A percentile compares a stretch with the other conserved stretches of the same genome.
phyloP scores from a whole-genome alignment of 2,888 invertebrate species.

The Petrophora chlorosata region DNA sequence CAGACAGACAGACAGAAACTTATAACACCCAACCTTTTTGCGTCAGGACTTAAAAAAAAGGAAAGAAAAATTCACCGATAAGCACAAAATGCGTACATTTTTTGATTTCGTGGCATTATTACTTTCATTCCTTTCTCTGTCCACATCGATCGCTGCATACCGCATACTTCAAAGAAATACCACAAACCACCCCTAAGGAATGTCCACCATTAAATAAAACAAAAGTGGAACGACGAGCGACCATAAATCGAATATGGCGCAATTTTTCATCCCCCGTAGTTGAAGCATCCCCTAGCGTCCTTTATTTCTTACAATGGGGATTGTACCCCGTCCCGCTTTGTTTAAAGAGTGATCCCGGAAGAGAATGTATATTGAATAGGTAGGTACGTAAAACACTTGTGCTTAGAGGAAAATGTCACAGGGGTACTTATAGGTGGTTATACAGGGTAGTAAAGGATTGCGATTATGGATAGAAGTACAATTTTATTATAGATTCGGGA shows the following conservation, averaged over 20 bases:
- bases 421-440: background rate
- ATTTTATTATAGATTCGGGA: no score
- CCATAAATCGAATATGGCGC: conserved; percentile 32
- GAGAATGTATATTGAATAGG: conserved; percentile 6
- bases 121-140: background rate
- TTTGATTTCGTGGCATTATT: background rate
- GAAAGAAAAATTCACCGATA: no score
- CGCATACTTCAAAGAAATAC: conserved; percentile 5
- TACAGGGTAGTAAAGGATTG: no score
- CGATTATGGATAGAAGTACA: no score
- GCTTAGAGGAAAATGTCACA: background rate
- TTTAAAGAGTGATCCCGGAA: conserved; percentile 27
- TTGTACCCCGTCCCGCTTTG: conserved; percentile 26
- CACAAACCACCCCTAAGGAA: conserved; percentile 7
- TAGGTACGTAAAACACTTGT: background rate
- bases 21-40: no score
- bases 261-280: conserved; percentile 32
- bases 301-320: conserved; percentile 33
- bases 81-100: no score
- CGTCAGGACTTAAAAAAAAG: no score
- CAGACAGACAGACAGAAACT: no score
- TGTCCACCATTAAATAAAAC: conserved; percentile 30
- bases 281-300: conserved; percentile 21
- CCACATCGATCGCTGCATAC: conserved; percentile 4
- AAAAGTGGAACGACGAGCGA: conserved; percentile 19